phyloP scores from a whole-genome alignment of 1,140 invertebrate genomes.

The Cyrtorhinus lividipennis region DNA sequence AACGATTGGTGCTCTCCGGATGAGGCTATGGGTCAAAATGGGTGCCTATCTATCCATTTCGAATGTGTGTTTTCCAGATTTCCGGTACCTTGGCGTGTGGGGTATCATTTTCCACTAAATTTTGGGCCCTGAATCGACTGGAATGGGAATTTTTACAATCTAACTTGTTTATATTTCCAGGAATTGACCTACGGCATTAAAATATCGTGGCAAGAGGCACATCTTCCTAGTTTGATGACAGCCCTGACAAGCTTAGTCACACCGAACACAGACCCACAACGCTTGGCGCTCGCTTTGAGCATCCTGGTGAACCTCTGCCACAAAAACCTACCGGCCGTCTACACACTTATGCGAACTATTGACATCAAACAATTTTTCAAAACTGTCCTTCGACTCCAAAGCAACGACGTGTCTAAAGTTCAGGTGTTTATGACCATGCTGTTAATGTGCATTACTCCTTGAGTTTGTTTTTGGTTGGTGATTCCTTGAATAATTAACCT shows the following conservation, averaged over 20 bases:
- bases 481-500: too few relatives aligned
- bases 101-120: too few relatives aligned
- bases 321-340: constrained; percentile 48
- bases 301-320: constrained; percentile 58
- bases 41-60: too few relatives aligned
- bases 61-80: too few relatives aligned
- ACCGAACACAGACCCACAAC: constrained; percentile 38
- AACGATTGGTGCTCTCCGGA: too few relatives aligned
- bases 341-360: constrained; percentile 44
- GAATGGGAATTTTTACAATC: too few relatives aligned
- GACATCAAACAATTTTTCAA: constrained; percentile 44
- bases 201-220: constrained; percentile 53
- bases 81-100: too few relatives aligned
- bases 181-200: constrained; percentile 53
- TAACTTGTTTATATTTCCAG: constrained; percentile 33
- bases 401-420: constrained; percentile 24
- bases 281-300: constrained; percentile 42
- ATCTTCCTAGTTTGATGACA: constrained; percentile 43
- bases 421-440: constrained; percentile 19
- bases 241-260: constrained; percentile 43
- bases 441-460: too few relatives aligned
- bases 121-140: too few relatives aligned
- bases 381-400: constrained; percentile 38
- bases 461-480: too few relatives aligned
- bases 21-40: too few relatives aligned